Evolutionary conservation across 2,888 invertebrate genomes (phyloP).

Genomic region (Bimastos eiseni): DNA sequence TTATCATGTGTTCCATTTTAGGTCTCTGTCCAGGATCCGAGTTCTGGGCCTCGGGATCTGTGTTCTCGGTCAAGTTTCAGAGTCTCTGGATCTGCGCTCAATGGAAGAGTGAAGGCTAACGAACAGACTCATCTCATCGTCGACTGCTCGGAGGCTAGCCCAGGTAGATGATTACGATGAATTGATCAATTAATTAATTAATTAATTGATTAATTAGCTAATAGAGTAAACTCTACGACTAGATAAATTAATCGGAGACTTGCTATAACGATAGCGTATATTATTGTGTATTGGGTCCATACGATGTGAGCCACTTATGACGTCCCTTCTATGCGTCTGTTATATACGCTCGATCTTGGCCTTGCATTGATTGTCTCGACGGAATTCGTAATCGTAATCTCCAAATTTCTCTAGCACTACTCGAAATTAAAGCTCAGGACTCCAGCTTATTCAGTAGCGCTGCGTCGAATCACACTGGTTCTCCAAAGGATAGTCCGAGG

Average conservation of each 20-base stretch:
- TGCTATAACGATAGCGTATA: not conserved
- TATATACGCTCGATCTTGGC: too few species aligned
- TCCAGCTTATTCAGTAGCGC: too few species aligned
- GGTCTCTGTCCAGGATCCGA: constrained; percentile 72
- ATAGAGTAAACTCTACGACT: not conserved
- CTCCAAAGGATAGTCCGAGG: too few species aligned
- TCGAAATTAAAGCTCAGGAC: too few species aligned
- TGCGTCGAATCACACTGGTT: too few species aligned
- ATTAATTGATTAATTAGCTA: not conserved
- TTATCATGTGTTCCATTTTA: constrained; percentile 59
- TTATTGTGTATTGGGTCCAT: not conserved
- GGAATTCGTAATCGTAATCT: too few species aligned
- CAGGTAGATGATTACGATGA: constrained; percentile 65
- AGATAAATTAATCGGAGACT: not conserved
- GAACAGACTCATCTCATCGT: constrained; percentile 80
- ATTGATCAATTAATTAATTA: not conserved
- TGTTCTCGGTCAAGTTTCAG: constrained; percentile 76
- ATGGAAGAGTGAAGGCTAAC: constrained; percentile 76
- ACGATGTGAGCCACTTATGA: too few species aligned
- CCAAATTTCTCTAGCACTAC: too few species aligned
- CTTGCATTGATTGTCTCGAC: too few species aligned
- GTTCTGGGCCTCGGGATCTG: constrained; percentile 51
- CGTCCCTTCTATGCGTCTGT: too few species aligned
- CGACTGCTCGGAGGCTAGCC: constrained; percentile 81
- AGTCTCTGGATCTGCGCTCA: constrained; percentile 84